Evolutionary conservation across 2,113 vertebrate genomes (phyloP), one percentile per base, ranked within the genome.

Genomic region (Clinocottus analis): DNA sequence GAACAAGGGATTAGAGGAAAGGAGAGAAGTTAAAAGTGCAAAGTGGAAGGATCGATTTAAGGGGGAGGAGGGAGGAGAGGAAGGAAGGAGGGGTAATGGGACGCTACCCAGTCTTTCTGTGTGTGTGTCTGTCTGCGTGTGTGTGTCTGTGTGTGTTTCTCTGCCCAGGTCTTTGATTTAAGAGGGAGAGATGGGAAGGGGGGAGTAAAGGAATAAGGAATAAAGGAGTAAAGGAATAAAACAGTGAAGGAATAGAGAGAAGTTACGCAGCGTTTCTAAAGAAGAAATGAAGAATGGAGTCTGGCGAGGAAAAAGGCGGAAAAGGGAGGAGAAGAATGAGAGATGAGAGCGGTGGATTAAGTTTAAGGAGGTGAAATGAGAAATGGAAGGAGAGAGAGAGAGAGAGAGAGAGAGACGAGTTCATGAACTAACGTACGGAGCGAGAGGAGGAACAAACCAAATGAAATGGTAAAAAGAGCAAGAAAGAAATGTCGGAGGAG

Each of bases 1-100:
- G 37, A 82, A 64, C 58, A 64, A 64, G 65, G 59, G 60, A 65
- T 64, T 75, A 47, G 35, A 13, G 45, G 23, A 33, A 70, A 43
- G 12, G 39, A 43, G 23, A 70, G 65, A 69, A 69, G 59, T 68
- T 43, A 39, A 69, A 69, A 69, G 33, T 21, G 55, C 2, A 29
- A 69, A 25, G 58, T 25, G 76, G 67, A 63, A 27, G 27, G 62
- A 7, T 37, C 19, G 41, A 61, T 72, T 45, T 43, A 16, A 31
- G 9, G 29, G 17, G 12, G 39, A 41, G 39, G 14, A 41, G 39
- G 12, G 39, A 41, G 39, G 39, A 11, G 3, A 13, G 2, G 39
- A 41, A 41, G 2, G 10, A 39, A 39, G 39, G 39, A 12, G 39
- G 41, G 12, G 14, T 43, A 43, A 43, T 5, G n/a, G 21, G 4